Percentiles rank a stretch among this genome's conserved stretches.
phyloP scores from a whole-genome alignment of 2,888 invertebrate species.

The Chorisops tibialis region DNA sequence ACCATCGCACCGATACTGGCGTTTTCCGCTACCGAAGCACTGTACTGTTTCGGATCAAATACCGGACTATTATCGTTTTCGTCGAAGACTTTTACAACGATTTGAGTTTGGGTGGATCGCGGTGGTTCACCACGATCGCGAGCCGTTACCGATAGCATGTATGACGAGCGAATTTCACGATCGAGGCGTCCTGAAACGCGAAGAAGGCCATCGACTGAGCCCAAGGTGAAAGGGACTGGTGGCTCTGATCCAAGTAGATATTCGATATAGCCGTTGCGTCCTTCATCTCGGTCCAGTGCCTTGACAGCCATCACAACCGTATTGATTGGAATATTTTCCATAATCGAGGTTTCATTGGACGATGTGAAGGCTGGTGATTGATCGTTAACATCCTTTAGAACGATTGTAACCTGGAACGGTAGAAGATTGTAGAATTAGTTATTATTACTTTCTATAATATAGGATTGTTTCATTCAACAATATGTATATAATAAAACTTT shows the following conservation, averaged over 20 bases:
- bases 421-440: too few relatives aligned
- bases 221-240: conserved; percentile 72
- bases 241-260: conserved; percentile 72
- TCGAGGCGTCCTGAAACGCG: conserved; percentile 83
- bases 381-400: conserved; percentile 88
- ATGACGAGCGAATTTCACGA: conserved; percentile 73
- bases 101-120: conserved; percentile 64
- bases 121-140: conserved; percentile 85
- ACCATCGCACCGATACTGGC: conserved; percentile 91
- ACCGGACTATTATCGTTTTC: conserved; percentile 89
- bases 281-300: conserved; percentile 86
- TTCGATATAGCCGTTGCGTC: conserved; percentile 86
- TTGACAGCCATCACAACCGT: conserved; percentile 86
- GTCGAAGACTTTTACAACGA: conserved; percentile 74
- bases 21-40: conserved; percentile 87
- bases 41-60: conserved; percentile 86
- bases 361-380: conserved; percentile 84
- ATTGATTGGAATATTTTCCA: conserved; percentile 81
- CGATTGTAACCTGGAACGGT: conserved; percentile 71
- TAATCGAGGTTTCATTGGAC: conserved; percentile 71
- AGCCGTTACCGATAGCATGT: conserved; percentile 75
- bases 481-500: too few relatives aligned
- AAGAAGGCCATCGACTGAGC: conserved; percentile 82
- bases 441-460: too few relatives aligned
- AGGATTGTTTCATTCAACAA: too few relatives aligned